Evolutionary conservation across 2,888 invertebrate species (phyloP).

Genomic region (Chrysolina americana): DNA sequence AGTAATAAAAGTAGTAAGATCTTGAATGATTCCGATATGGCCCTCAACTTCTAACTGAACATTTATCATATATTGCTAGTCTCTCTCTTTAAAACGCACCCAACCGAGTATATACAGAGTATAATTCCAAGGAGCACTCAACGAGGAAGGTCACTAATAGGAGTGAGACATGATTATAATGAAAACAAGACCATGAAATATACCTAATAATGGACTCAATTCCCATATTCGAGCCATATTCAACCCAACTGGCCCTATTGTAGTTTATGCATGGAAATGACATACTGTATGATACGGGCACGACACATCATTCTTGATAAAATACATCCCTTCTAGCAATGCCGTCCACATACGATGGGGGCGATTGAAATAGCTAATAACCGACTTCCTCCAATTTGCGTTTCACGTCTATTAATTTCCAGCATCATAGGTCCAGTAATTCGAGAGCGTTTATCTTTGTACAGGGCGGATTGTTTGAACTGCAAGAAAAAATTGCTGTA

Average conservation of each 20-base stretch:
- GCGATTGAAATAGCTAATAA: slow-evolving; percentile 22
- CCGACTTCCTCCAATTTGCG: slow-evolving; percentile 8
- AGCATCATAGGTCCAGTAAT: not conserved
- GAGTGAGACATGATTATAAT: no score
- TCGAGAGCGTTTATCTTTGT: not conserved
- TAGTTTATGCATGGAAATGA: not conserved
- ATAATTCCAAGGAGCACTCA: no score
- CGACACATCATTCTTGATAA: not conserved
- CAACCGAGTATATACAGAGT: no score
- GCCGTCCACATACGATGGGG: slow-evolving; percentile 8
- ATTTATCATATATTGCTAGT: no score
- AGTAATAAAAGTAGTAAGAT: no score
- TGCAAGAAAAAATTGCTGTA: not conserved
- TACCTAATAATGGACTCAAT: not conserved
- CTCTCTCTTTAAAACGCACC: no score
- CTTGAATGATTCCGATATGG: no score
- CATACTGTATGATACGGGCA: slow-evolving; percentile 11
- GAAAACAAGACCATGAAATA: no score
- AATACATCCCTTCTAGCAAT: not conserved
- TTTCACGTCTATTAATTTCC: slow-evolving; percentile 9
- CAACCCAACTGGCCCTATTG: not conserved
- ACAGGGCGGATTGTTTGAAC: not conserved
- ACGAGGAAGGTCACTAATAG: no score
- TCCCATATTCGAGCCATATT: not conserved
- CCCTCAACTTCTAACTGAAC: no score